phyloP scores from a whole-genome alignment of 2,113 vertebrate genomes.

The Sturnira hondurensis region DNA sequence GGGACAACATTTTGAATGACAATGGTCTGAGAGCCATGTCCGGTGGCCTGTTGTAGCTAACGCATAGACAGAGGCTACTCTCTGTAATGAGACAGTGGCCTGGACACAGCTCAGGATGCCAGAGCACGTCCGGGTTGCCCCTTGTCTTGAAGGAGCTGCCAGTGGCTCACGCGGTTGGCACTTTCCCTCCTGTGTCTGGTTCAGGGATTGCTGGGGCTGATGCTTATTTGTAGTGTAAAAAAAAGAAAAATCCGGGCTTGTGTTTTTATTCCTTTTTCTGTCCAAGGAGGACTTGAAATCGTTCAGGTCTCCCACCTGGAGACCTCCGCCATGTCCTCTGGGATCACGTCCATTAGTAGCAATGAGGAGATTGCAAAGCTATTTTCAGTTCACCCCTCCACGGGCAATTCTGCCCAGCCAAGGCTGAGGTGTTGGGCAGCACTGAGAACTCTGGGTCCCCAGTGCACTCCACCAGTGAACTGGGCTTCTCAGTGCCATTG shows the following conservation, averaged over 20 bases:
- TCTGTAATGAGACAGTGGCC: background rate
- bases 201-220: background rate
- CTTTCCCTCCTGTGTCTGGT: background rate
- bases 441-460: background rate
- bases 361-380: background rate
- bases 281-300: background rate
- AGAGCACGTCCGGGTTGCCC: background rate
- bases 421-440: background rate
- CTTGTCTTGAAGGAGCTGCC: fast-evolving
- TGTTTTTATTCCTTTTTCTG: background rate
- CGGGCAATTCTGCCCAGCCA: background rate
- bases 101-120: background rate
- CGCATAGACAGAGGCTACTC: background rate
- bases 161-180: too few species aligned
- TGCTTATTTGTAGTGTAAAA: background rate
- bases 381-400: background rate
- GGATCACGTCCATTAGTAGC: background rate
- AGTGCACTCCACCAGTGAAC: background rate
- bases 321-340: background rate
- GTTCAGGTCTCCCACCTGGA: background rate
- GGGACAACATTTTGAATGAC: background rate
- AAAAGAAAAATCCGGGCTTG: background rate
- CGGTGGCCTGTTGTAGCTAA: background rate
- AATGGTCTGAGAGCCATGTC: background rate
- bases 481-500: background rate